Conservation (phyloP, 2,888 invertebrate species). For the Margaritifera margaritifera region DNA sequence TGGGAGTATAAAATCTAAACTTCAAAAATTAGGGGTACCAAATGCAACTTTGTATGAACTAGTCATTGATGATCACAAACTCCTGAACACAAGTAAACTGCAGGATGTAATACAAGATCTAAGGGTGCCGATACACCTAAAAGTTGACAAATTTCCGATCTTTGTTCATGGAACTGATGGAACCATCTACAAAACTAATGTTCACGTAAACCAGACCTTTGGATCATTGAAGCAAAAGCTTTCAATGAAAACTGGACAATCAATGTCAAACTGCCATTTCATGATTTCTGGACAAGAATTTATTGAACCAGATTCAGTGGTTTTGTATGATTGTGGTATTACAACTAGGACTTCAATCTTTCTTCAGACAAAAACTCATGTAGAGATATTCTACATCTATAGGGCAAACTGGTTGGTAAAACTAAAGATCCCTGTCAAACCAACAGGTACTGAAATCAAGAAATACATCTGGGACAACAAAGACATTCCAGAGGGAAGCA, state of each 20-base stretch:
- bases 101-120: constrained; percentile 51
- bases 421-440: constrained; percentile 45
- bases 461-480: constrained; percentile 49
- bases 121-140: constrained; percentile 44
- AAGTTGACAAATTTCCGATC: constrained; percentile 57
- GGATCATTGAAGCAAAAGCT: constrained; percentile 52
- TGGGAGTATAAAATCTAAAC: constrained; percentile 47
- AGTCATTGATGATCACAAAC: constrained; percentile 39
- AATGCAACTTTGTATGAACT: constrained; percentile 57
- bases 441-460: constrained; percentile 47
- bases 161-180: constrained; percentile 57
- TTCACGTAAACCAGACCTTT: constrained; percentile 47
- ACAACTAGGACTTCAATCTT: constrained; percentile 55
- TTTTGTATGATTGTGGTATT: constrained; percentile 52
- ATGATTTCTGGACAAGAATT: constrained; percentile 55
- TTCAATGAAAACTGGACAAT: constrained; percentile 56
- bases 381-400: constrained; percentile 48
- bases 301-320: constrained; percentile 32
- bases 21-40: constrained; percentile 57
- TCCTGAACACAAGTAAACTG: constrained; percentile 45
- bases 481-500: constrained; percentile 52
- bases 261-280: constrained; percentile 44
- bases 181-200: constrained; percentile 58
- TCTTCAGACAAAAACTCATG: constrained; percentile 35
- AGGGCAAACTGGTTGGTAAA: constrained; percentile 52